Evolutionary conservation across 2,113 vertebrate species (phyloP), one percentile per base, ranked within the genome.

Genomic region (Centropristis striata): DNA sequence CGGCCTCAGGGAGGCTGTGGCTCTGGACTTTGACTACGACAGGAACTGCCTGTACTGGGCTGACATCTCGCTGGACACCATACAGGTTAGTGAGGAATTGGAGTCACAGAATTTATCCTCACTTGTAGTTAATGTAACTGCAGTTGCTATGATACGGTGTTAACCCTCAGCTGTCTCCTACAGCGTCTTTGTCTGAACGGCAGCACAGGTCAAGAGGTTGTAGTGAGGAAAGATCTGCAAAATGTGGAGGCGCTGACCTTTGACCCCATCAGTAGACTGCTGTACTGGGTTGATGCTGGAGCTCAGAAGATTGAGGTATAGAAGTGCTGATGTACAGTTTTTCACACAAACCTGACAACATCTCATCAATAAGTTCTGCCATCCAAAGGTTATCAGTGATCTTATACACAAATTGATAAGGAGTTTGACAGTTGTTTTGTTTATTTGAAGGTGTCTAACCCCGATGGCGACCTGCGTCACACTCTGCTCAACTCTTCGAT

Each of bases 31-130:
- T 0, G 98, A 99, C 94, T 99, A 97, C 0, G 96, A 98, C 21
- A 95, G 36, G 86, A 99, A 99, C 94, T 99, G 98, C 69, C 74
- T 99, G 10, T 99, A 99, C 88, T 99, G 98, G 98, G 98, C 98
- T 0, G 98, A 99, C 58, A 96, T 99, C 90, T 97, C 97, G 0
- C 92, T 98, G 49, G 97, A 99, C 84, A 93, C 96, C 32, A 99
- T 99, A 51, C 92, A 94, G 93, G 93, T 94, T 0, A 69, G 85
- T 20, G 55, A 25, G 12, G 18, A 28, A 3, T n/a, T n/a, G n/a
- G n/a, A n/a, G n/a, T n/a, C 1, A 20, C 18, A 20, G 23, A 37
- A 10, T 37, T 39, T 39, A 2, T 39, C 37, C 44, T 28, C 5
- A 5, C 2, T 42, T 8, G 1, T 20, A 61, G 13, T 18, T 2